Evolutionary conservation across 1,140 invertebrate genomes (phyloP), one percentile per base, ranked within the genome.

Genomic region (Potamilus streckersoni): DNA sequence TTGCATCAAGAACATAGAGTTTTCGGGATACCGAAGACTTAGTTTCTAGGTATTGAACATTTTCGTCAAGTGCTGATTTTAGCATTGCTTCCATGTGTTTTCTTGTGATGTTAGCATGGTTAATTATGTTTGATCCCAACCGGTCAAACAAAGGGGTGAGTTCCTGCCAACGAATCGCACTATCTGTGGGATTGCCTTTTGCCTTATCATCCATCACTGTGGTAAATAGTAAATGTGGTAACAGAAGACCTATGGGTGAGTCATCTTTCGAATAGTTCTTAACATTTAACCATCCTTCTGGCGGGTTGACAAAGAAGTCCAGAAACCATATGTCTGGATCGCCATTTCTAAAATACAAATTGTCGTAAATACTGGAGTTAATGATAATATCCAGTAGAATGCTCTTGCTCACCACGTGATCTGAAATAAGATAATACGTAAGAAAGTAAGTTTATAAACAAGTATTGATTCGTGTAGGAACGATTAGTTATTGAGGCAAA

Each of bases 1-100:
- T n/a, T 16, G 65, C 2, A 58, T 82, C 79, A 17, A 83, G 63
- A 14, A 73, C 66, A 74, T 82, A 83, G 3, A 79, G 59, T 17
- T 71, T 69, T 13, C 69, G 73, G 55, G 69, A 73, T n/a, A 66
- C 66, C 19, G 67, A 78, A 20, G 63, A 16, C 65, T 73, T 76
- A 60, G 80, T 73, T 71, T 83, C 82, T 11, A 83, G n/a, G 64
- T 82, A 83, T 31, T 82, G 80, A 4, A 83, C 80, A 57, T 81
- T 81, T 69, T 83, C 80, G 4, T 76, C 76, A 3, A 82, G 17
- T 58, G 80, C 80, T 38, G 75, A 59, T 38, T 82, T 65, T 20
- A 76, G 73, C 72, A 83, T 73, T 5, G 79, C 82, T 27, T 74
- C 31, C 59, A 83, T 59, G 61, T 83, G 71, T 27, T 70, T n/a